Percentiles rank a stretch among this genome's conserved stretches.
Conservation (phyloP, 2,888 invertebrate genomes). For the Gymnoscelis rufifasciata region DNA sequence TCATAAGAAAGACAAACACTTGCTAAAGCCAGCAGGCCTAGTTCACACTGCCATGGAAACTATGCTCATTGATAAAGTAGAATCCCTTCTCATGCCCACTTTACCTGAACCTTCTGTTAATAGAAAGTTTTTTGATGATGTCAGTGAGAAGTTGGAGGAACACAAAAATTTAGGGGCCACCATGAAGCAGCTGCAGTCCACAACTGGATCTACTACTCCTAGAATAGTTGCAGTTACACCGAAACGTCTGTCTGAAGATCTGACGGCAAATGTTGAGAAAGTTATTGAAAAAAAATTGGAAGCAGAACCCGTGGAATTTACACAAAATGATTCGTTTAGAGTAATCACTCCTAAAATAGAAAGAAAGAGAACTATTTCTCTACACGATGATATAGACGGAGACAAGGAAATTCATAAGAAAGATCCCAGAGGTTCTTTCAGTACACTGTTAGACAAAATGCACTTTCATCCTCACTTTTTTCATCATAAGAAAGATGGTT, state of each 20-base stretch:
- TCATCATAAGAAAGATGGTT: constrained; percentile 17
- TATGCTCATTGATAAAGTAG: constrained; percentile 77
- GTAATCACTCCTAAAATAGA: constrained; percentile 14
- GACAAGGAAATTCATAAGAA: constrained; percentile 15
- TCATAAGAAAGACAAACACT: constrained; percentile 45
- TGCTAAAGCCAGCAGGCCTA: constrained; percentile 58
- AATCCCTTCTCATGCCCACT: constrained; percentile 59
- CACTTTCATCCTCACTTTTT: constrained; percentile 20
- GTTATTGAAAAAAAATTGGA: constrained; percentile 8
- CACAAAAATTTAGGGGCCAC: constrained; percentile 47
- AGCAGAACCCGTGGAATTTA: constrained; percentile 32
- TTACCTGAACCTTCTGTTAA: constrained; percentile 49
- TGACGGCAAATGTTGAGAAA: constrained; percentile 18
- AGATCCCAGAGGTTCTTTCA: constrained; percentile 18
- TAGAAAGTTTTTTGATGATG: constrained; percentile 63
- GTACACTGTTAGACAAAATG: constrained; percentile 18
- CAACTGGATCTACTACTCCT: constrained; percentile 25
- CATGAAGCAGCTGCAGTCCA: constrained; percentile 28
- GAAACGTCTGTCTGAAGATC: constrained; percentile 28
- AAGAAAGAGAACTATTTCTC: constrained; percentile 7
- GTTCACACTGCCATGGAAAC: constrained; percentile 78
- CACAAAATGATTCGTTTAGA: constrained; percentile 25
- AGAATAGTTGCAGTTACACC: constrained; percentile 30
- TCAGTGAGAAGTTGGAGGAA: constrained; percentile 58
- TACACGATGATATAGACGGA: constrained; percentile 15